These are phyloP conservation scores for Alviniconcha strummeri DNA, from an alignment of 2,888 invertebrate genomes.

Conservation along the genomic window DNA sequence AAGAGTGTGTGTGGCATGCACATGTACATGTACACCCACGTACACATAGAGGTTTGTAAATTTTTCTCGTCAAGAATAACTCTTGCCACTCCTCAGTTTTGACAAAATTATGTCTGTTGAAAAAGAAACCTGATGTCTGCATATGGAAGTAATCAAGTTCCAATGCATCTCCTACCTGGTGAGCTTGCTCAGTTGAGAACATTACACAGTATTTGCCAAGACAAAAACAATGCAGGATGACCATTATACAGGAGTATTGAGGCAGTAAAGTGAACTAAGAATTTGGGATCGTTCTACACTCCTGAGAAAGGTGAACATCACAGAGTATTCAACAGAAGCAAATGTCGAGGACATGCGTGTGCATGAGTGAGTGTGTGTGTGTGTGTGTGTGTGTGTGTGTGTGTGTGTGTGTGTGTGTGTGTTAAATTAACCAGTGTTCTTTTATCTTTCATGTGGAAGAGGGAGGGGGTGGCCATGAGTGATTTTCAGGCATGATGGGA, in stretches of 20 bases:
- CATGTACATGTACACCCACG: neutral
- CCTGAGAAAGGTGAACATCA: neutral
- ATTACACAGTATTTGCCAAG: neutral
- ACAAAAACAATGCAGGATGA: neutral
- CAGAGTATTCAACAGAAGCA: neutral
- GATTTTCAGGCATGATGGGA: neutral
- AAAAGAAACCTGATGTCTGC: too few species aligned
- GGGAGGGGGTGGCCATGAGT: too few species aligned
- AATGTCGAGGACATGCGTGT: neutral
- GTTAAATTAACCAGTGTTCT: too few species aligned
- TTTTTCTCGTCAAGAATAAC: neutral
- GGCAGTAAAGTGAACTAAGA: too few species aligned
- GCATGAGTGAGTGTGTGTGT: neutral
- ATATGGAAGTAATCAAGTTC: too few species aligned
- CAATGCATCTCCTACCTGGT: too few species aligned
- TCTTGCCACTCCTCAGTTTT: neutral
- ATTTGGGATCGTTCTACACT: too few species aligned
- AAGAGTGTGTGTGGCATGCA: neutral
- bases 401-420: slow-evolving; percentile 11
- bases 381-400: slow-evolving; percentile 6
- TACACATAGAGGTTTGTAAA: neutral
- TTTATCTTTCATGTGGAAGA: too few species aligned
- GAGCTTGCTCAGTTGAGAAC: too few species aligned
- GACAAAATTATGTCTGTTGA: neutral
- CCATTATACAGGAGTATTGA: too few species aligned